Percentiles rank a stretch among this genome's conserved stretches.
These are phyloP conservation scores for Pagetopsis macropterus DNA, from an alignment of 2,797 vertebrate species.

Conservation along the genomic window DNA sequence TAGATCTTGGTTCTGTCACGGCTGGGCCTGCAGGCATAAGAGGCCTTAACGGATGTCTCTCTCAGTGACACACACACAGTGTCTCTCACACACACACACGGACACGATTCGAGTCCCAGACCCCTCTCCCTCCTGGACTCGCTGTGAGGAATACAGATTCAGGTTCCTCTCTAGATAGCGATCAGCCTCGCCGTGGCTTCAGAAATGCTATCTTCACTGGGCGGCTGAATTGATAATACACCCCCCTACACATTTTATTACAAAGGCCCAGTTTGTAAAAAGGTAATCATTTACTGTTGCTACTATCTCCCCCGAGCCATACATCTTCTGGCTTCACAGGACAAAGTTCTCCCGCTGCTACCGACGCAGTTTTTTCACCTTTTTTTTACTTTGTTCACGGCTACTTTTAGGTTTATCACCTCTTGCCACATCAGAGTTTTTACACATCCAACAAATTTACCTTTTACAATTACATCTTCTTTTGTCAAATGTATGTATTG, in stretches of 20 bases:
- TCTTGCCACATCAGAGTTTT: slow-evolving; percentile 56
- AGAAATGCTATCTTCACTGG: slow-evolving; percentile 91
- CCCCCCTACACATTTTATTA: slow-evolving; percentile 89
- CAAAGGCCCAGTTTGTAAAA: slow-evolving; percentile 94
- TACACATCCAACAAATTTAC: slow-evolving; percentile 44
- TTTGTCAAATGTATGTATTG: slow-evolving; percentile 45
- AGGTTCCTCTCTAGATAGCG: slow-evolving; percentile 78
- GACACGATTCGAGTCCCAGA: slow-evolving; percentile 61
- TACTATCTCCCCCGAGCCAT: slow-evolving; percentile 91
- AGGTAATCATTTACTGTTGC: slow-evolving; percentile 93
- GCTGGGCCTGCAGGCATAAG: slow-evolving; percentile 71
- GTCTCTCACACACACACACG: slow-evolving; percentile 20
- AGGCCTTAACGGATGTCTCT: slow-evolving; percentile 78
- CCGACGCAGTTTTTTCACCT: slow-evolving; percentile 52
- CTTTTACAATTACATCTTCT: slow-evolving; percentile 42
- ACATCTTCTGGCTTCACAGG: slow-evolving; percentile 95
- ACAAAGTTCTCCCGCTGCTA: slow-evolving; percentile 90
- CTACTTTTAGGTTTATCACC: slow-evolving; percentile 61
- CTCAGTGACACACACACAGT: slow-evolving; percentile 52
- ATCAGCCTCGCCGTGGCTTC: slow-evolving; percentile 78
- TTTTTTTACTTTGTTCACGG: slow-evolving; percentile 43
- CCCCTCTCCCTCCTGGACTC: slow-evolving; percentile 73
- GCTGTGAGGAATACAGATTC: slow-evolving; percentile 80
- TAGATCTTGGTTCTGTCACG: slow-evolving; percentile 77
- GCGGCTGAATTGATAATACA: slow-evolving; percentile 94